Percentiles rank a stretch among this genome's conserved stretches.
phyloP scores from a whole-genome alignment of 1,140 invertebrate genomes.

The Myzus persicae region DNA sequence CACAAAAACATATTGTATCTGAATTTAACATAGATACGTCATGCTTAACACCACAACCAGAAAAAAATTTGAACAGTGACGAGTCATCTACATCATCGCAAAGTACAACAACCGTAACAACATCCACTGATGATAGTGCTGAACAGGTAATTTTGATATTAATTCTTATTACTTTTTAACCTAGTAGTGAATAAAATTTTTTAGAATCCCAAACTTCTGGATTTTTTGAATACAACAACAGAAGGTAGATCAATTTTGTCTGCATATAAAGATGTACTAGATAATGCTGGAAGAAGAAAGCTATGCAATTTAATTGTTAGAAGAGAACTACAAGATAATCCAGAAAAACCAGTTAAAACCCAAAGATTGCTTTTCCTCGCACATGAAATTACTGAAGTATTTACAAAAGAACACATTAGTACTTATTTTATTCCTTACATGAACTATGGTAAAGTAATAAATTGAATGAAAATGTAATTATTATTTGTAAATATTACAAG shows the following conservation, averaged over 20 bases:
- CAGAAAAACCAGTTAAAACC: too few species aligned
- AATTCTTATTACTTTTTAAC: neutral
- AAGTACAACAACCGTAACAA: neutral
- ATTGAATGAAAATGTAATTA: too few species aligned
- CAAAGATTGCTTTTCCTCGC: too few species aligned
- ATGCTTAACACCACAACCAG: neutral
- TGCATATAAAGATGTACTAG: neutral
- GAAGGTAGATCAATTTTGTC: slow-evolving; percentile 21
- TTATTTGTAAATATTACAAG: too few species aligned
- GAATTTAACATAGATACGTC: neutral
- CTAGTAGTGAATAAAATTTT: neutral
- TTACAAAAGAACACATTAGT: too few species aligned
- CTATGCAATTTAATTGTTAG: too few species aligned
- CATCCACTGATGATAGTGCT: neutral
- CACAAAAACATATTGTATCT: neutral
- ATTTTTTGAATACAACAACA: neutral
- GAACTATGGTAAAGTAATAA: too few species aligned
- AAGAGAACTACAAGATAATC: too few species aligned
- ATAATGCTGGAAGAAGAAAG: too few species aligned
- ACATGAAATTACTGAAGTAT: too few species aligned
- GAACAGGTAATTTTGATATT: neutral
- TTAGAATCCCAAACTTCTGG: neutral
- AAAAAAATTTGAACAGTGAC: neutral
- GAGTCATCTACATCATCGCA: neutral
- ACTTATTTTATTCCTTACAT: too few species aligned